These are phyloP conservation scores for Steinernema khuongi DNA, from an alignment of 1,140 invertebrate genomes.

Conservation along the genomic window DNA sequence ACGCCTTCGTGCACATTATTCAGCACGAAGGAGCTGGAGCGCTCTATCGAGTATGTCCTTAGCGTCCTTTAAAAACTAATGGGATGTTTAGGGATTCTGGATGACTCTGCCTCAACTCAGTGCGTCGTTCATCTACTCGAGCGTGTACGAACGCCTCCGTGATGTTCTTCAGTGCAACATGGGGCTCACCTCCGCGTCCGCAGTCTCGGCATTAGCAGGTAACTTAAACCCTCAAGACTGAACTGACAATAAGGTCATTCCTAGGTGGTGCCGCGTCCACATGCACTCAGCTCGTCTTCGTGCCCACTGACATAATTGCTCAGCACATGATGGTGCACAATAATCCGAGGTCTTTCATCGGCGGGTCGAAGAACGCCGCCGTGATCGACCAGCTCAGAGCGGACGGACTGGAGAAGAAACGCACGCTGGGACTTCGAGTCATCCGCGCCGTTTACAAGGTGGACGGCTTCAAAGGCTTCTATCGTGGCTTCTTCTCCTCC, in stretches of 20 bases:
- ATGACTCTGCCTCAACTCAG: constrained; percentile 57
- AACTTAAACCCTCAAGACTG: neutral
- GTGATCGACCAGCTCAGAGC: constrained; percentile 29
- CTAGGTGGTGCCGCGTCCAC: constrained; percentile 81
- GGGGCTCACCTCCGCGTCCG: constrained; percentile 40
- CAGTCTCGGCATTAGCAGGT: constrained; percentile 52
- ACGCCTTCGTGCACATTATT: constrained; percentile 84
- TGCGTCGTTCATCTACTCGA: constrained; percentile 71
- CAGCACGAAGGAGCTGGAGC: constrained; percentile 77
- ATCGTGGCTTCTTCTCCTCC: constrained; percentile 52
- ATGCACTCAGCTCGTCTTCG: constrained; percentile 87
- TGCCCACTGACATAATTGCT: constrained; percentile 89
- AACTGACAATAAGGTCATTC: constrained; percentile 68
- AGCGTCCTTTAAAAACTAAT: constrained; percentile 5
- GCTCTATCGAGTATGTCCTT: constrained; percentile 72
- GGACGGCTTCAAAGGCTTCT: constrained; percentile 38
- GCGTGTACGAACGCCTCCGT: constrained; percentile 85
- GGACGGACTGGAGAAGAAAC: constrained; percentile 33
- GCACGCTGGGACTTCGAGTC: constrained; percentile 36
- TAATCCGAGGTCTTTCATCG: constrained; percentile 31
- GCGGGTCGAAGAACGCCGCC: constrained; percentile 30
- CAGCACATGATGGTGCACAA: constrained; percentile 84
- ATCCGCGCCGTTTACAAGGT: constrained; percentile 42
- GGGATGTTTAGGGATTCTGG: constrained; percentile 55
- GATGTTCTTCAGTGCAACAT: constrained; percentile 66